Percentiles rank a stretch among this genome's conserved stretches.
phyloP scores from a whole-genome alignment of 2,113 vertebrate species.

The Anhinga anhinga region DNA sequence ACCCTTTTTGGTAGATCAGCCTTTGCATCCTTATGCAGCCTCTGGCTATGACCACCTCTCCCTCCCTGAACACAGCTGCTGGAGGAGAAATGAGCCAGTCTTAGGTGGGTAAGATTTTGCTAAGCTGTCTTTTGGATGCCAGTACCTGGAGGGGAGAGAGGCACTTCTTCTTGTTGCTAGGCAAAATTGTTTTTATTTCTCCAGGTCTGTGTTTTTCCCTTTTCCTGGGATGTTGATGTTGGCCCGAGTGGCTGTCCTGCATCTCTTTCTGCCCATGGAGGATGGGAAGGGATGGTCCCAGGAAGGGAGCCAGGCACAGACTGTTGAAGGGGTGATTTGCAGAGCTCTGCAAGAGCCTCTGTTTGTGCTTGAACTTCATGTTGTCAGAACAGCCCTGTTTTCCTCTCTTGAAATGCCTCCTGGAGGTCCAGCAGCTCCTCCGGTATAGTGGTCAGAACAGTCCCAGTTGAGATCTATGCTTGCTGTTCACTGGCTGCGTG shows the following conservation, averaged over 20 bases:
- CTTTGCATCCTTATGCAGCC: not conserved
- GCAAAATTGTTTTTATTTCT: not conserved
- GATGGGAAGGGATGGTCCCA: not conserved
- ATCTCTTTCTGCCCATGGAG: not conserved
- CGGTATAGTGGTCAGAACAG: fast-evolving
- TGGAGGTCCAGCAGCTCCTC: not conserved
- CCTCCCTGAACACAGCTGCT: not conserved
- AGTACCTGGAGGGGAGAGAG: not conserved
- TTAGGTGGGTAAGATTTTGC: not conserved
- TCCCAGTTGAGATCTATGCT: fast-evolving
- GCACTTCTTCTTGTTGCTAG: not conserved
- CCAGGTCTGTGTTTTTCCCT: not conserved
- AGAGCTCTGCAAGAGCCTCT: not conserved
- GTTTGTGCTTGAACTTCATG: not conserved
- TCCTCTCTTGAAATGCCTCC: not conserved
- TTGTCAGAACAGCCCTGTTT: not conserved
- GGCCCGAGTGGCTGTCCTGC: not conserved
- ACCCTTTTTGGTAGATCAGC: not conserved
- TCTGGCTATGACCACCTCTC: not conserved
- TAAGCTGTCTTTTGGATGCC: not conserved
- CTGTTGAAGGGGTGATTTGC: not conserved
- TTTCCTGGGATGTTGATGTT: not conserved
- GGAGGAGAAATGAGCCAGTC: not conserved
- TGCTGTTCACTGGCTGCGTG: fast-evolving
- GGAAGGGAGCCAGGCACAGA: not conserved